Base-by-base conservation (phyloP, 2,113 vertebrate species). In the Oncorhynchus gorbuscha region DNA sequence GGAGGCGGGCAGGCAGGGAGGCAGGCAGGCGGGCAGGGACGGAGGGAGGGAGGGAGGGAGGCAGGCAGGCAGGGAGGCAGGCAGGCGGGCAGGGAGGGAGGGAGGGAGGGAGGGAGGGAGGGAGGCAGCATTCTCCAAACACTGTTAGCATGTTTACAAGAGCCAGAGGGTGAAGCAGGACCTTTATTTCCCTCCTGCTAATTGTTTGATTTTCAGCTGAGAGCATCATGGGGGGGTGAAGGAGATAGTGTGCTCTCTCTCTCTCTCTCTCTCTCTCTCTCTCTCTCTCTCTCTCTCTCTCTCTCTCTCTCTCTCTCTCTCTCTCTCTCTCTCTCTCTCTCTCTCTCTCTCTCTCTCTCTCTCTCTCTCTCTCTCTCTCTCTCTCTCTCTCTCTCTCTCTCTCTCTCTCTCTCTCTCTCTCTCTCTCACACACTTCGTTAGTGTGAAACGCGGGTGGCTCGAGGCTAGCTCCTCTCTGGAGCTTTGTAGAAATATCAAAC, bases 171-270 rank as follows among this genome's bases (percentile, higher is more conserved):
- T 76, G 69, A 89, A 90, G 84, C 80, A 81, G 76, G 89, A 91
- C 91, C 90, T 90, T 91, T 89, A 89, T 88, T 90, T 91, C 89
- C 92, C 91, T 92, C 90, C 90, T 89, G 91, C 90, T 94, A 94
- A 94, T 93, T 94, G 92, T 93, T 93, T 94, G 91, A 93, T 93
- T 94, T 94, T 86, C 85, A 84, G 88, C 84, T 51, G 32, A 35
- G 32, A 35, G 3, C 32, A 35, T 35, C 32, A 35, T 35, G 32
- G 32, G 32, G 32, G 32, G 32, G 75, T 89, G 83, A 83, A 81
- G 73, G 79, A 79, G 85, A 86, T 20, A 69, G 58, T 79, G 49
- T 62, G 66, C 85, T 72, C 24, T 35, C 35, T 35, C 32, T 5
- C 5, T 35, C 5, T 1, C 32, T 5, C 49, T 51, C 49, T 51